Base-by-base conservation (phyloP, 2,888 invertebrate genomes). In the Hydrotaea cyrtoneurina region DNA sequence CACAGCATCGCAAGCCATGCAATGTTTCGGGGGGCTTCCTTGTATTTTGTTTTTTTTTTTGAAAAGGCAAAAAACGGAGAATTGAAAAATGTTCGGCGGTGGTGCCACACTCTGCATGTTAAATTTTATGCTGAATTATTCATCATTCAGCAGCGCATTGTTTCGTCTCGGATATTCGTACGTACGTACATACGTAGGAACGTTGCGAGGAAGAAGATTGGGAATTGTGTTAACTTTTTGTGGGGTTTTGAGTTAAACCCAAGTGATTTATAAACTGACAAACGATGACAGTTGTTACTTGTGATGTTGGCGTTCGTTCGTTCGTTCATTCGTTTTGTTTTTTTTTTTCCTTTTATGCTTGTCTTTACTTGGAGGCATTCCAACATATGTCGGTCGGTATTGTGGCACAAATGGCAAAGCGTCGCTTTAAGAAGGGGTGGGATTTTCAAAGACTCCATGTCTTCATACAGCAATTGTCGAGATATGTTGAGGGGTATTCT, bases 271-370 rank as follows among this genome's bases (percentile, higher is more conserved):
- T 91, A 90, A 90, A 91, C 91, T 91, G 87, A 91, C 91, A 91
- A 91, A 91, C 91, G 91, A 91, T 91, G 91, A 90, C 91, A 91
- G 91, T 90, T 90, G 90, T 90, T 88, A 88, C 76, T 76, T 80
- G 76, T 78, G 83, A 26, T 78, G 78, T 80, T 78, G 76, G 50
- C 50, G 73, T 77, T 72, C 55, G 53, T 75, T n/a, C n/a, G n/a
- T n/a, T n/a, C n/a, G n/a, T n/a, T n/a, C n/a, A n/a, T n/a, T n/a
- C n/a, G n/a, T n/a, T n/a, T n/a, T n/a, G n/a, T n/a, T n/a, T n/a
- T n/a, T n/a, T n/a, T n/a, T 50, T 62, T 21, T 39, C 39, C 59
- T 75, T 76, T 64, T 39, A 2, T 43, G 7, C 39, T 57, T 53
- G 26, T 13, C 36, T 7, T 4, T 7, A 31, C 31, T 59, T 21